Evolutionary conservation across 2,113 vertebrate genomes (phyloP).

Genomic region (Scomber colias): DNA sequence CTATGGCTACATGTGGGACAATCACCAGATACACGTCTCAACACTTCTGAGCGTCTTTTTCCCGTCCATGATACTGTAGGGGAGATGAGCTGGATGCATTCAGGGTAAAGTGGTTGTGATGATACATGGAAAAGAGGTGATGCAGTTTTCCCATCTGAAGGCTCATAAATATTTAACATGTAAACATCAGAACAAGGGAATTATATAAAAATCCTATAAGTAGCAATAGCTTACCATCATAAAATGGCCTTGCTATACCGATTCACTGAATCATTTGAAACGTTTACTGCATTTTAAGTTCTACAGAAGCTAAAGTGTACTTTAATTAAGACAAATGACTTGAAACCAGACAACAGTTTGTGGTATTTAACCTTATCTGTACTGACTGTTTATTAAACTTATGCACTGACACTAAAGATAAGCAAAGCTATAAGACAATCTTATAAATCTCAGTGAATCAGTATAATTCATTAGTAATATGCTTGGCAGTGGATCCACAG

Average conservation of each 20-base stretch:
- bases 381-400: background rate
- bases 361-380: background rate
- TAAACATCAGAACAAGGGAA: conserved; percentile 44
- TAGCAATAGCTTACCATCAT: conserved; percentile 8
- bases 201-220: conserved; percentile 29
- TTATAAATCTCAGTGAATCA: background rate
- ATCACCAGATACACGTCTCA: conserved; percentile 35
- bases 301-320: no score
- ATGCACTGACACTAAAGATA: background rate
- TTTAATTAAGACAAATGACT: background rate
- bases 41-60: conserved; percentile 18
- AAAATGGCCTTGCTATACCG: background rate
- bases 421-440: background rate
- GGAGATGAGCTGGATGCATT: conserved; percentile 27
- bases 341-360: background rate
- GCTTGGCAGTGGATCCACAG: background rate
- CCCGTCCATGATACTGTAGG: conserved; percentile 5
- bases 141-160: background rate
- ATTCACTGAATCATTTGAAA: background rate
- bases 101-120: conserved; percentile 13
- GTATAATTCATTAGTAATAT: background rate
- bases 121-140: conserved; percentile 30
- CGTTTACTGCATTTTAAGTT: background rate
- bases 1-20: conserved; percentile 25
- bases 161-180: conserved; percentile 40